Evolutionary conservation across 2,797 vertebrate species (phyloP), one percentile per base, ranked within the genome.

Genomic region (Gymnodraco acuticeps): DNA sequence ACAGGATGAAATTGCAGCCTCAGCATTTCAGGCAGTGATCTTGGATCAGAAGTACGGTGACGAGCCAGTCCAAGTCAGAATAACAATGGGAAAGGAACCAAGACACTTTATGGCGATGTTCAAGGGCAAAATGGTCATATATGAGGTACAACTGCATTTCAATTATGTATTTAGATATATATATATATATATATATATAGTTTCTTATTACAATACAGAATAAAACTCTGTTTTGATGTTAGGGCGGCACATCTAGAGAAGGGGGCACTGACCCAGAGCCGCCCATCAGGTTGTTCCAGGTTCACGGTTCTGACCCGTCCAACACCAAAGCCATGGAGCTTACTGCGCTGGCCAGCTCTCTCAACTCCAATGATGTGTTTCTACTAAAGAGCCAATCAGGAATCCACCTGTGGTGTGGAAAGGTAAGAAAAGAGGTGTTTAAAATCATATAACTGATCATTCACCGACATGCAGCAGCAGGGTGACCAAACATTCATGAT

Each of bases 31-130:
- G 75, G 95, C 96, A 0, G 96, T 96, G 45, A 73, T 77, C 19
- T 38, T 97, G 78, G 97, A 97, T 75, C 94, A 92, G 77, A 92
- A 95, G 76, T 95, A 96, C 11, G 89, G 85, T 0, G 96, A 87
- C 0, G 87, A 95, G 46, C 95, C 96, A 0, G 94, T 98, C 65
- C 97, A 98, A 91, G 95, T 97, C 43, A 93, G 95, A 51, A 83
- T 97, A n/a, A 93, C 89, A 27, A 97, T 97, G 97, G 95, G 97
- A 62, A 98, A 96, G 80, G 97, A 98, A 73, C 95, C 97, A 0
- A 94, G 94, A 33, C 97, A 98, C 89, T 96, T 98, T 75, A 94
- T 97, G 96, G 89, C 96, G n/a, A 96, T 98, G 64, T 98, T 98
- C 92, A 96, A 95, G 84, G 97, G 97, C 46, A 97, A 93, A 88